Base-by-base conservation (phyloP, 2,113 vertebrate species). In the Colinus virginianus region DNA sequence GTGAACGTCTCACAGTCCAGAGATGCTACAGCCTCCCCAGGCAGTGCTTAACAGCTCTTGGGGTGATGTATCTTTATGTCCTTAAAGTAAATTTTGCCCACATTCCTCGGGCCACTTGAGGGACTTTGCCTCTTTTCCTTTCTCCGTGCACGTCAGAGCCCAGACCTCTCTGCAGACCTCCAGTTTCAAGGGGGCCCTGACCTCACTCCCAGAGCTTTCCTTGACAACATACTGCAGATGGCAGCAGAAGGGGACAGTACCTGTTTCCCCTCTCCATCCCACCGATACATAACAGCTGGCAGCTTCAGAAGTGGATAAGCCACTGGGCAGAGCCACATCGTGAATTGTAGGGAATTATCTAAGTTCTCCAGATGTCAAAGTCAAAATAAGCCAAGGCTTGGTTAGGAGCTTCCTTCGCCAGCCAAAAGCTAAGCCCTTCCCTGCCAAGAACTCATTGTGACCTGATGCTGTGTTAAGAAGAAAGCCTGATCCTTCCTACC, bases 311-410 rank as follows among this genome's bases (percentile, higher is more conserved):
- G 23, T 36, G 67, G 23, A 49, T 25, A 49, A 69, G 28, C 63
- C 40, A 43, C 19, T 66, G 40, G 34, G 46, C 25, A 12, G n/a
- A 13, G 32, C 45, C 48, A 69, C 46, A 28, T 46, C 26, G 13
- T 8, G 46, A 69, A 36, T 36, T 36, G 48, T 28, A 49, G 8
- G 25, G n/a, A 28, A 25, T 30, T 51, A 9, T 4, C 12, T 43
- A 22, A 6, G n/a, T 78, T 49, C 9, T 78, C 30, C 22, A 4
- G 2, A n/a, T 1, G 18, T 9, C 30, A 13, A 69, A n/a, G 40
- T 6, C 75, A 22, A 3, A 0, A 0, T 6, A 66, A 49, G 14
- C 6, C 8, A 46, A 32, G 7, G 28, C 28, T 1, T 13, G 13
- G 30, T 18, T 34, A 46, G 0, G 0, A 55, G 28, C 2, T 28